A percentile compares a stretch with the other conserved stretches of the same genome.
Conservation (phyloP, 2,797 vertebrate genomes). For the Pithecia hirsuta region DNA sequence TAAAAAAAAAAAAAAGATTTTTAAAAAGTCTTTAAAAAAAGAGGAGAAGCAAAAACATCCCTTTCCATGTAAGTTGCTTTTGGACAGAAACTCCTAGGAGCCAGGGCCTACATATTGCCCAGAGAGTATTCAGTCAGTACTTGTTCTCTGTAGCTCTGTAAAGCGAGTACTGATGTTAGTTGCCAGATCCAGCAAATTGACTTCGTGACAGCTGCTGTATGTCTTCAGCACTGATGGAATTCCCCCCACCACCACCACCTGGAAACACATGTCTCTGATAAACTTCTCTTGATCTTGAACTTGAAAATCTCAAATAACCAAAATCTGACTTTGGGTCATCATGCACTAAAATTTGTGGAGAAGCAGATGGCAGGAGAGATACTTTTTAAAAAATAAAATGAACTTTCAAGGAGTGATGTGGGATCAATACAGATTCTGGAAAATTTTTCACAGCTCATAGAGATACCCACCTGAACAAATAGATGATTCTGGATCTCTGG, state of each 20-base stretch:
- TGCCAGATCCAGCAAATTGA: neutral
- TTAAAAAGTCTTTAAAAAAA: no score
- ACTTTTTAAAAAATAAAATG: neutral
- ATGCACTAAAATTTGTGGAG: neutral
- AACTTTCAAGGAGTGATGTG: neutral
- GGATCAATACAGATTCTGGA: neutral
- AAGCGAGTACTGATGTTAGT: neutral
- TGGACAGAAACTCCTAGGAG: neutral
- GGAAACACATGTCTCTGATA: neutral
- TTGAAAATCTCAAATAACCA: constrained; percentile 17
- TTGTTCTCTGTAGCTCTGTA: neutral
- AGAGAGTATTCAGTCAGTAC: neutral
- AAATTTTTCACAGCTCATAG: neutral
- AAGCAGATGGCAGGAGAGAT: neutral
- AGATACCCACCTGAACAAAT: neutral
- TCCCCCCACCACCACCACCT: neutral
- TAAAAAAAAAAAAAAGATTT: no score
- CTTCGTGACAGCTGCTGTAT: neutral
- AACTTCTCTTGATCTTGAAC: neutral
- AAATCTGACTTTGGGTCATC: neutral
- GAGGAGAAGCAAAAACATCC: neutral
- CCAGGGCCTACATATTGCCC: neutral
- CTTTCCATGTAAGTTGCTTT: neutral
- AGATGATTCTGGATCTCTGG: neutral
- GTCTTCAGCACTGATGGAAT: neutral